Conservation (phyloP, 2,113 vertebrate species). For the Cavia porcellus region DNA sequence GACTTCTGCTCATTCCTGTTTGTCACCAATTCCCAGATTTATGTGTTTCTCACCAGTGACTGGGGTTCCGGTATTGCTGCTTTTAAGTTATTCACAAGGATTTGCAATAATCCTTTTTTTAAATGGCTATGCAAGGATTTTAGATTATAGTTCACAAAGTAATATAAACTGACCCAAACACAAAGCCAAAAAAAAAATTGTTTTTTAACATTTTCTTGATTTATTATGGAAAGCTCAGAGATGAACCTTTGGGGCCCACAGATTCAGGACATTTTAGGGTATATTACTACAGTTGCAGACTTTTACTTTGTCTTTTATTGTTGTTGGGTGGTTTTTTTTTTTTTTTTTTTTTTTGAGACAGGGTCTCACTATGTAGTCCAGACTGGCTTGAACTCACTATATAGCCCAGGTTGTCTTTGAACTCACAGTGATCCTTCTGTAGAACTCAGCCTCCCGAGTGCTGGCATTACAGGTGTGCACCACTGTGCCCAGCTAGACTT, state of each 20-base stretch:
- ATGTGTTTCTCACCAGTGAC: not conserved
- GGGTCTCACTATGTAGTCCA: no score
- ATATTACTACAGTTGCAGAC: not conserved
- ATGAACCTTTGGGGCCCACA: not conserved
- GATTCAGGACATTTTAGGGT: not conserved
- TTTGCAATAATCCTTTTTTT: not conserved
- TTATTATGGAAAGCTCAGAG: not conserved
- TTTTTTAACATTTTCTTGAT: conserved; percentile 2
- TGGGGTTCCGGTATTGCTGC: not conserved
- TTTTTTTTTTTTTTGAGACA: not conserved
- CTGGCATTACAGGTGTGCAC: not conserved
- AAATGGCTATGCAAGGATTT: not conserved
- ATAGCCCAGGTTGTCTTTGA: not conserved
- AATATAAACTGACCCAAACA: not conserved
- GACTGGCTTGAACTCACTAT: no score
- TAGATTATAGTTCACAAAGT: conserved; percentile 12
- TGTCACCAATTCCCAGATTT: not conserved
- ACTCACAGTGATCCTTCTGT: not conserved
- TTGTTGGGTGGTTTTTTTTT: not conserved
- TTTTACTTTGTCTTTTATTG: not conserved
- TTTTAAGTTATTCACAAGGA: not conserved
- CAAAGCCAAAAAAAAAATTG: not conserved
- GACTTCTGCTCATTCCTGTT: not conserved
- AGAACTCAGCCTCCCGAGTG: not conserved
- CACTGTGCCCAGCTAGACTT: not conserved